Base-by-base conservation (phyloP, 2,888 invertebrate genomes). In the Dioctria rufipes region DNA sequence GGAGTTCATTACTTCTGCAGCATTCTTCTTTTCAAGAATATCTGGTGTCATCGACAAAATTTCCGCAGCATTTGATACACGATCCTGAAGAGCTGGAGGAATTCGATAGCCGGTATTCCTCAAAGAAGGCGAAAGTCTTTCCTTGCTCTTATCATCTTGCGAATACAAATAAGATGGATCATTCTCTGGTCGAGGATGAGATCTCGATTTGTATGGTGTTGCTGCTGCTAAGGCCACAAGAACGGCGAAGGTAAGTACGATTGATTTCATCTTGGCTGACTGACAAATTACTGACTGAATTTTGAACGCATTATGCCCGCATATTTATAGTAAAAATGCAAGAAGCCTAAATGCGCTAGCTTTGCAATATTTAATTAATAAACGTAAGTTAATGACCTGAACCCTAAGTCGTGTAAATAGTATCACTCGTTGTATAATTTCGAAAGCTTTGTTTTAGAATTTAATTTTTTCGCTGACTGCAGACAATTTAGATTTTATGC, bases 21-120 rank as follows among this genome's bases (percentile, higher is more conserved):
- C 49, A 46, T 46, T 46, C n/a, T 60, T 51, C 40, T 11, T 25
- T 13, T n/a, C 49, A 43, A 60, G 40, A 13, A 42, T 43, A n/a
- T 80, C 69, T 37, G 11, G 42, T 25, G 69, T n/a, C 54, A 78
- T 37, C 9, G 11, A 9, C 9, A 80, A 46, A 2, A 80, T 58
- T 5, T 69, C 42, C 6, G n/a, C 61, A 40, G 69, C 80, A 13
- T 58, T 61, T 49, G 80, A 66, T 25, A 66, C 40, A 3, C 78
- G 49, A 25, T 78, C 65, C 9, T 54, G 6, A n/a, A 78, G 42
- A 2, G 2, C 2, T 9, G 11, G 13, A 3, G 65, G 39, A 51
- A 66, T n/a, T 0, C 66, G 63, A 3, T 9, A 3, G n/a, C 65
- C 40, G 6, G 8, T 13, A 54, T 78, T 78, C 11, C 54, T 58